Percentiles rank a stretch among this genome's conserved stretches.
These are phyloP conservation scores for Amphiduros pacificus DNA, from an alignment of 2,888 invertebrate species.

Conservation along the genomic window DNA sequence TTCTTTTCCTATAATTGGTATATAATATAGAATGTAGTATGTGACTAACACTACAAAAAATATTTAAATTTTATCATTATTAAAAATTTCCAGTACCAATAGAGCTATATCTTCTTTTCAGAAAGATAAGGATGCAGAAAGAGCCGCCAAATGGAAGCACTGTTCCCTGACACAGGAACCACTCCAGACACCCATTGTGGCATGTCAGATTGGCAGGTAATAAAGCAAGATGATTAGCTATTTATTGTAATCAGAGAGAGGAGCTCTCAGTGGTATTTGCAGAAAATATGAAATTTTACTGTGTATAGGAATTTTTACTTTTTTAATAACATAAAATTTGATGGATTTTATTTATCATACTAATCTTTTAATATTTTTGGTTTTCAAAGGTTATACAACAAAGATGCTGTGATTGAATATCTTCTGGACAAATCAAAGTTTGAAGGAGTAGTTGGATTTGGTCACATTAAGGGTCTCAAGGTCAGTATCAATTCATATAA, in stretches of 20 bases:
- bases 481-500: conserved; percentile 56
- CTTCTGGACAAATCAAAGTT: conserved; percentile 76
- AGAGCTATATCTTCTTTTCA: conserved; percentile 61
- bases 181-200: conserved; percentile 84
- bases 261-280: background rate
- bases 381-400: conserved; percentile 76
- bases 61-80: too few relatives aligned
- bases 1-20: too few relatives aligned
- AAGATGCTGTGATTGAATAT: conserved; percentile 88
- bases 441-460: conserved; percentile 51
- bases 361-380: background rate
- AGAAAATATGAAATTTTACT: background rate
- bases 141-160: conserved; percentile 91
- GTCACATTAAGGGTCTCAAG: conserved; percentile 81
- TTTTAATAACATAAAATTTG: too few relatives aligned
- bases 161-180: conserved; percentile 83
- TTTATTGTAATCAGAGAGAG: background rate
- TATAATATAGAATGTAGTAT: too few relatives aligned
- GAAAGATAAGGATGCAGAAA: conserved; percentile 94
- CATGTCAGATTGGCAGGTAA: conserved; percentile 82
- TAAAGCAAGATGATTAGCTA: conserved; percentile 13
- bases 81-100: too few relatives aligned
- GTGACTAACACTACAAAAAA: too few relatives aligned
- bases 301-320: too few relatives aligned
- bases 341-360: background rate